phyloP scores from a whole-genome alignment of 2,113 vertebrate species.

The Calidris pygmaea region DNA sequence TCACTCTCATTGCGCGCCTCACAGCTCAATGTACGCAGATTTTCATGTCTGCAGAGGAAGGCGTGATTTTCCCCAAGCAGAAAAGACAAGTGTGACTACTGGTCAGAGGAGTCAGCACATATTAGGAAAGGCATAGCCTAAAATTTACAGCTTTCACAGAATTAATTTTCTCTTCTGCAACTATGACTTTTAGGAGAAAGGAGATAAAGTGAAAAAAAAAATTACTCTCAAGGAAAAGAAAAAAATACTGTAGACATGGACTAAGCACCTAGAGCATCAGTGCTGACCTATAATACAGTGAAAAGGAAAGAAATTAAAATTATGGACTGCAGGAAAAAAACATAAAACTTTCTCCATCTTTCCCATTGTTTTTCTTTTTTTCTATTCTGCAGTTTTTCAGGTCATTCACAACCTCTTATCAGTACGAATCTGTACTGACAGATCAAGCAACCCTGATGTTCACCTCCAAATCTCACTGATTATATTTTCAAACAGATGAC shows the following conservation, averaged over 20 bases:
- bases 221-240: not conserved
- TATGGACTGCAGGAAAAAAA: not conserved
- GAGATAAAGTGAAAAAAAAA: not conserved
- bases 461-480: not conserved
- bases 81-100: not conserved
- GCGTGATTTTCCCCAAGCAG: not conserved
- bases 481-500: not conserved
- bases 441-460: not conserved
- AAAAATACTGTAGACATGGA: not conserved
- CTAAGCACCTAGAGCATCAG: not conserved
- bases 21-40: not conserved
- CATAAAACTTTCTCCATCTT: not conserved
- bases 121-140: not conserved
- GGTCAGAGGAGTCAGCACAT: not conserved
- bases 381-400: not conserved
- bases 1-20: rapidly evolving
- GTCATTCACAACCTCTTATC: not conserved
- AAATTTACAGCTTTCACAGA: not conserved
- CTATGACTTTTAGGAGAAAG: not conserved
- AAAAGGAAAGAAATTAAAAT: not conserved
- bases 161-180: not conserved
- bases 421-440: not conserved
- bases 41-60: not conserved
- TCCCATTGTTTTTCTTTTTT: not conserved
- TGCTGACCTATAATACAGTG: not conserved